phyloP scores from a whole-genome alignment of 2,797 vertebrate genomes.

The Myotis vivesi region DNA sequence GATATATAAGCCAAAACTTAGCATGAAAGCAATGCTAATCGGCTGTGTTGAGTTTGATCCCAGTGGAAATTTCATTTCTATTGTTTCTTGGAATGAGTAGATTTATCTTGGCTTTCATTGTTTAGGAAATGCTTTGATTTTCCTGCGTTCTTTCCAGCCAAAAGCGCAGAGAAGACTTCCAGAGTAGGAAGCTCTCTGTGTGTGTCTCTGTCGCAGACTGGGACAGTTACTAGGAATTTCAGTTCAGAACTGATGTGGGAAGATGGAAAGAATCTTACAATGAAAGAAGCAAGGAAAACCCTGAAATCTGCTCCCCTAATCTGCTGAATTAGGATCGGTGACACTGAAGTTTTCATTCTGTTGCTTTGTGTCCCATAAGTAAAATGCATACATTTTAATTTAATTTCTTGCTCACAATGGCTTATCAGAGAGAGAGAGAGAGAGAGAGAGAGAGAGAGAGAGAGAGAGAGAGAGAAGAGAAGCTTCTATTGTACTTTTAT shows the following conservation, averaged over 20 bases:
- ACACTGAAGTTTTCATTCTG: background rate
- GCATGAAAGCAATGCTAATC: slow-evolving; percentile 67
- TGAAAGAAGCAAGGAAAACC: background rate
- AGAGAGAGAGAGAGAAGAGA: background rate
- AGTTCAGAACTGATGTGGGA: background rate
- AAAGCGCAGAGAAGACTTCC: slow-evolving; percentile 43
- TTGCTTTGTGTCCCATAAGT: background rate
- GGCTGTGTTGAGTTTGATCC: slow-evolving; percentile 20
- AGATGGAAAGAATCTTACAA: background rate
- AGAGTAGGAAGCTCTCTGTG: slow-evolving; percentile 3
- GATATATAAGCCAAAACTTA: slow-evolving; percentile 1
- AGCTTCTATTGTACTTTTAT: background rate
- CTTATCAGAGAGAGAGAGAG: background rate
- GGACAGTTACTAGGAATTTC: background rate
- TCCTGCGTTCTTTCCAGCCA: slow-evolving; percentile 38
- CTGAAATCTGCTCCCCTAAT: background rate
- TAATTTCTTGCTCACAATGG: background rate
- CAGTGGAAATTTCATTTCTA: slow-evolving; percentile 52
- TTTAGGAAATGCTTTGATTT: slow-evolving; percentile 62
- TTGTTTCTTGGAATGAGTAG: slow-evolving; percentile 66
- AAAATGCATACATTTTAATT: background rate
- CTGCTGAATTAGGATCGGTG: background rate
- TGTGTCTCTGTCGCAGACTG: background rate
- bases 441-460: background rate
- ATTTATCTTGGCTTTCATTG: slow-evolving; percentile 61